These are phyloP conservation scores for Arvicanthis niloticus DNA, from an alignment of 2,113 vertebrate genomes.

Conservation along the genomic window DNA sequence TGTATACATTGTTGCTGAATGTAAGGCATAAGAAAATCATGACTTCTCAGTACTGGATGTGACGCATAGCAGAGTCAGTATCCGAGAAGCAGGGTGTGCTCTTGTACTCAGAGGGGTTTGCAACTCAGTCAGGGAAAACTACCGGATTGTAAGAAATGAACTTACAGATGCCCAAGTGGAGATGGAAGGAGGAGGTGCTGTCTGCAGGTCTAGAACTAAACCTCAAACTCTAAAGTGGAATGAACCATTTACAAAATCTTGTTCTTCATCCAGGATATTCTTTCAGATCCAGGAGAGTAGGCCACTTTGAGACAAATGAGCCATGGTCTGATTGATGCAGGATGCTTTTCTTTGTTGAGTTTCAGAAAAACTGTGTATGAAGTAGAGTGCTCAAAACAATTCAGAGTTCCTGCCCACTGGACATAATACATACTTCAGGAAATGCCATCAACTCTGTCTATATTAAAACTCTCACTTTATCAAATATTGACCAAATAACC, in stretches of 20 bases:
- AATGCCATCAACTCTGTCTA: slow-evolving; percentile 10
- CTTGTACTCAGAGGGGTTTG: neutral
- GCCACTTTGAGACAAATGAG: neutral
- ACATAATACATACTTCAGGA: neutral
- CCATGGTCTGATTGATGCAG: neutral
- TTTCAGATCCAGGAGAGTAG: neutral
- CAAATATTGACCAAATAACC: slow-evolving; percentile 43
- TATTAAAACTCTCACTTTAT: neutral
- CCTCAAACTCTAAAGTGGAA: slow-evolving; percentile 14
- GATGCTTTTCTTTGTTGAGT: neutral
- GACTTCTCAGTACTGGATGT: neutral
- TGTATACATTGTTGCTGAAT: neutral
- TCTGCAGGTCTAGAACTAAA: neutral
- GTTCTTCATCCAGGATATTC: neutral
- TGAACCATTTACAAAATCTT: neutral
- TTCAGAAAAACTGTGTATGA: slow-evolving; percentile 1
- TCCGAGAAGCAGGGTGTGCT: neutral
- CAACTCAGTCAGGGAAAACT: neutral
- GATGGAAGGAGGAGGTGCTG: neutral
- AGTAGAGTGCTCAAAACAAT: neutral
- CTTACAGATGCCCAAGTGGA: neutral
- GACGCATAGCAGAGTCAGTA: neutral
- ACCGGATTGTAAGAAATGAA: neutral
- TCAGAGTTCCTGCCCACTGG: neutral
- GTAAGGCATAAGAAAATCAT: neutral